Percentiles rank a stretch among this genome's conserved stretches.
Evolutionary conservation across 92 coral and sea anemone species (phyloP).

Genomic region (Epizoanthus rinbou): DNA sequence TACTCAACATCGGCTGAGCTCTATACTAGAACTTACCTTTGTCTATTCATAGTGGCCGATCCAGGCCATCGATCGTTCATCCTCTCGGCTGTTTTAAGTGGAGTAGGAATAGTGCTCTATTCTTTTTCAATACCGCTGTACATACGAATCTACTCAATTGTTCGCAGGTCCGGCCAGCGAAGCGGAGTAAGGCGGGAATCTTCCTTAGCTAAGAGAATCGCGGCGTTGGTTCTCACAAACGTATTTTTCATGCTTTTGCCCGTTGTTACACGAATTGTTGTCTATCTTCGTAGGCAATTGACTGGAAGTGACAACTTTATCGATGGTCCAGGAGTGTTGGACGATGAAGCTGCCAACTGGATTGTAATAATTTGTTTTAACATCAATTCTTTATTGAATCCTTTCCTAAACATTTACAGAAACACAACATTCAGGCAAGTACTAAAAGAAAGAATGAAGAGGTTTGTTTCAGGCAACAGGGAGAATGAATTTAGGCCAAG

Average conservation of each 20-base stretch:
- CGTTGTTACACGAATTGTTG: background rate
- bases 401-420: conserved; percentile 9
- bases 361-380: conserved; percentile 22
- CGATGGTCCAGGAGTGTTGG: background rate
- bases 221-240: conserved; percentile 16
- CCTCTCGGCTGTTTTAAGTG: background rate
- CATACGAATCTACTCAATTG: background rate
- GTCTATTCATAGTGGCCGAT: background rate
- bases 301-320: background rate
- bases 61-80: background rate
- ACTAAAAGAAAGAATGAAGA: no score
- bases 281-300: background rate
- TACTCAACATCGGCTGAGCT: background rate
- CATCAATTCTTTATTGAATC: conserved; percentile 20
- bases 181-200: conserved; percentile 20
- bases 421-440: background rate
- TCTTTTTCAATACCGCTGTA: background rate
- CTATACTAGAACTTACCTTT: background rate
- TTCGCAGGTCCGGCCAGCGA: background rate
- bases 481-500: no score
- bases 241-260: conserved; percentile 22
- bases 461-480: no score
- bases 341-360: conserved; percentile 17
- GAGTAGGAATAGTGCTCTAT: background rate
- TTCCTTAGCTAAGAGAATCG: conserved; percentile 31